These are phyloP conservation scores for Sebastes dallii DNA, from an alignment of 2,797 vertebrate genomes.

Conservation along the genomic window DNA sequence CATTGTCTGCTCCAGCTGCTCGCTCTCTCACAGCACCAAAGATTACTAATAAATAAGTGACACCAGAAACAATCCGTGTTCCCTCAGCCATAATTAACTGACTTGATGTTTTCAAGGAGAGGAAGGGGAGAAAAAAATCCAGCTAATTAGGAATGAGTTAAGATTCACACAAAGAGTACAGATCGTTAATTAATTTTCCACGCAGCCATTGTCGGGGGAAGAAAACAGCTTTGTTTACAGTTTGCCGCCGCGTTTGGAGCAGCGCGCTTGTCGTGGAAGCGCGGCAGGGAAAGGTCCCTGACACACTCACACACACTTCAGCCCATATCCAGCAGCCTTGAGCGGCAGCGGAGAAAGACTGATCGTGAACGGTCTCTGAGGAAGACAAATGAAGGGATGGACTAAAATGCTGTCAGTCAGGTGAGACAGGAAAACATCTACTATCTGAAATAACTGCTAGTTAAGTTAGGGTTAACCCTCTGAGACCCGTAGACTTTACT, in stretches of 20 bases:
- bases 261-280: not conserved
- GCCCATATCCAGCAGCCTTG: conserved; percentile 16
- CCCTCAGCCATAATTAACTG: conserved; percentile 73
- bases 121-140: not conserved
- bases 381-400: not conserved
- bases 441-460: not conserved
- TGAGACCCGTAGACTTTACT: too few species aligned
- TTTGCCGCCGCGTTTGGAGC: conserved; percentile 22
- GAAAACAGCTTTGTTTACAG: conserved; percentile 69
- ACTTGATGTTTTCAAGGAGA: conserved; percentile 74
- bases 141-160: conserved; percentile 74
- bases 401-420: not conserved
- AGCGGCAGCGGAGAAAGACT: not conserved
- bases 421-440: not conserved
- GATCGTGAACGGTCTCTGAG: not conserved
- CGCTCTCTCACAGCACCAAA: conserved; percentile 54
- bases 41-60: conserved; percentile 72
- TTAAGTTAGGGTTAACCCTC: not conserved
- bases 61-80: conserved; percentile 68
- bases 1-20: conserved; percentile 67
- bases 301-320: not conserved
- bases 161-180: conserved; percentile 67
- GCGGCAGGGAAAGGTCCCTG: conserved; percentile 23
- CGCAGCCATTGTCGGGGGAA: conserved; percentile 48
- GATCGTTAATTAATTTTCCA: conserved; percentile 75